Conservation (phyloP, 2,113 vertebrate genomes). For the Ciconia stormi region DNA sequence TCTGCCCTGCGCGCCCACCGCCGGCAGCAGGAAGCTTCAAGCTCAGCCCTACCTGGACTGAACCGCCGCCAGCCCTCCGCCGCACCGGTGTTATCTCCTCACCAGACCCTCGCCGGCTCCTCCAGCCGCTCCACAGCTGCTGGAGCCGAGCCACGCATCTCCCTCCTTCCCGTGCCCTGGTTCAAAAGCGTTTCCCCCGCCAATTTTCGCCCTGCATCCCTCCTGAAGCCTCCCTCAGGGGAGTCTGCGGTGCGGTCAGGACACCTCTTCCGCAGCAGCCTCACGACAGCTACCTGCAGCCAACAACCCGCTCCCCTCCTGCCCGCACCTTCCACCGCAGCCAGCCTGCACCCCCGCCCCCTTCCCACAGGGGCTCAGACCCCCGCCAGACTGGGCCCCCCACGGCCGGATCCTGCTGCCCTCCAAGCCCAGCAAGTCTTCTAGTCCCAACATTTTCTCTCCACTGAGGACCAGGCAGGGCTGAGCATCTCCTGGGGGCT, state of each 20-base stretch:
- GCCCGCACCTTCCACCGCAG: background rate
- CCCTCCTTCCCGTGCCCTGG: background rate
- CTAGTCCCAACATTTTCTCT: background rate
- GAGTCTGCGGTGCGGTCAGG: background rate
- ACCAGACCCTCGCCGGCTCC: background rate
- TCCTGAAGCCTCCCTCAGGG: background rate
- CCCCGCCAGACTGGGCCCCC: background rate
- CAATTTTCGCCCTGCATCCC: background rate
- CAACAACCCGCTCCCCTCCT: background rate
- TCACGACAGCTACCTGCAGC: background rate
- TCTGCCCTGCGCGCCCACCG: background rate
- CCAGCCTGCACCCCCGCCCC: background rate
- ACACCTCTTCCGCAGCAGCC: background rate
- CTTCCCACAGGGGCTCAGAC: background rate
- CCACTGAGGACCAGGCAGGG: background rate
- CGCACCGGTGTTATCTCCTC: fast-evolving
- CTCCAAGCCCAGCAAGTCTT: background rate
- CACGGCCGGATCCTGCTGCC: background rate
- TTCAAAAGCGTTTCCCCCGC: background rate
- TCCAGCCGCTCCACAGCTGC: background rate
- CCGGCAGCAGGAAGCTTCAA: background rate
- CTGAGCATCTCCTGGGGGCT: background rate
- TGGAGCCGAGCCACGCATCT: background rate
- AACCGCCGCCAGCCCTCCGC: background rate
- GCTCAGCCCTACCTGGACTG: background rate